phyloP scores from a whole-genome alignment of 1,140 invertebrate genomes.

The Sinella curviseta region DNA sequence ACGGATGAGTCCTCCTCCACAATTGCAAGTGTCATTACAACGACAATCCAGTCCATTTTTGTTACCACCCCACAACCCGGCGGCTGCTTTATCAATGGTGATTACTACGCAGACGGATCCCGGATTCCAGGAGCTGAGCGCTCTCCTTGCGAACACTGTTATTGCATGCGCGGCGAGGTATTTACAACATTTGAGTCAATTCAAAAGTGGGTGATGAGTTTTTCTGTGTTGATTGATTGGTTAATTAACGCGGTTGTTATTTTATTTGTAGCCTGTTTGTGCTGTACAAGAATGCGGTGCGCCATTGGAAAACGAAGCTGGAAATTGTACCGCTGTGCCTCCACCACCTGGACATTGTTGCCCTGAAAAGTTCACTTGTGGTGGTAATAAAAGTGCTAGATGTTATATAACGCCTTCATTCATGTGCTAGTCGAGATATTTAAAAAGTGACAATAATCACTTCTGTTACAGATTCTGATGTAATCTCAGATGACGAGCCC shows the following conservation, averaged over 20 bases:
- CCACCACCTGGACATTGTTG: constrained; percentile 80
- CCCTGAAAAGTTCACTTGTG: constrained; percentile 81
- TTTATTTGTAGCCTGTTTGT: constrained; percentile 70
- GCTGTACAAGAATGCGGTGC: constrained; percentile 86
- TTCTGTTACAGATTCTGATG: no score
- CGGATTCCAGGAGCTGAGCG: constrained; percentile 64
- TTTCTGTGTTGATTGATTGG: background rate
- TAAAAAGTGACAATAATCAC: no score
- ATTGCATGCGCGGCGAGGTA: constrained; percentile 82
- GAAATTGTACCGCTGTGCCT: constrained; percentile 76
- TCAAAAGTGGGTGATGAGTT: no score
- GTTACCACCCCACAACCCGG: constrained; percentile 66
- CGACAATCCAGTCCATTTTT: constrained; percentile 40
- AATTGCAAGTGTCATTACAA: constrained; percentile 42
- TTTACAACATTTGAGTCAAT: background rate
- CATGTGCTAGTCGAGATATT: no score
- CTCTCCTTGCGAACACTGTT: constrained; percentile 82
- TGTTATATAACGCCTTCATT: no score
- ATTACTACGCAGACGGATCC: constrained; percentile 76
- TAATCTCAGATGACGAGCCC: no score
- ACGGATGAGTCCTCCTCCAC: constrained; percentile 32
- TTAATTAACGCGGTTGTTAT: background rate
- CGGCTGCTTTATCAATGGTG: constrained; percentile 70
- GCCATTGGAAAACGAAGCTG: constrained; percentile 76
- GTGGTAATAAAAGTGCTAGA: constrained; percentile 49